Percentiles rank a stretch among this genome's conserved stretches.
Conservation (phyloP, 2,797 vertebrate genomes). For the Danio jaintianensis region DNA sequence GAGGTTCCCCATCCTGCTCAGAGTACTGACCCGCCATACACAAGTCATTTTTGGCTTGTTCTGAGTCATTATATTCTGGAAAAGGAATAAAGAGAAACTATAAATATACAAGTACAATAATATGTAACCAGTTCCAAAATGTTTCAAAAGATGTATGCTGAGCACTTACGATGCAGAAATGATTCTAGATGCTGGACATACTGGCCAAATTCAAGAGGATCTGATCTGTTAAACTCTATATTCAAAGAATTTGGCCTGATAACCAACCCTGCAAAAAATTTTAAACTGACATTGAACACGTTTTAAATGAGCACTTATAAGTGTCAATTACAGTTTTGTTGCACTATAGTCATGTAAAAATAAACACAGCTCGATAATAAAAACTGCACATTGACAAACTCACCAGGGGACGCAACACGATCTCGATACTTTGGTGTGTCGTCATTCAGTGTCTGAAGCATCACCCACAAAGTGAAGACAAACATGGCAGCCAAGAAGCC, state of each 20-base stretch:
- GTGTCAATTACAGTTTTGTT: too few relatives aligned
- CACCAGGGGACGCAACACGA: conserved; percentile 91
- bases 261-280: conserved; percentile 81
- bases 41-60: conserved; percentile 82
- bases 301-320: too few relatives aligned
- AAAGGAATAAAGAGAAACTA: conserved; percentile 16
- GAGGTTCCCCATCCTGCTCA: conserved; percentile 71
- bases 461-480: conserved; percentile 94
- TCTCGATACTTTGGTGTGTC: conserved; percentile 90
- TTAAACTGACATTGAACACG: too few relatives aligned
- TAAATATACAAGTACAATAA: conserved; percentile 2
- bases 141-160: neutral
- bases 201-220: conserved; percentile 72
- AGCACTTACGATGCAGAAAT: conserved; percentile 87
- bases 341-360: neutral
- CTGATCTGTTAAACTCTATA: conserved; percentile 81
- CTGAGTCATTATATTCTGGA: conserved; percentile 84
- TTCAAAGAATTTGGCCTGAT: conserved; percentile 91
- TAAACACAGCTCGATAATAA: neutral
- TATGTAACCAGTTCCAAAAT: neutral
- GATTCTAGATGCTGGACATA: conserved; percentile 82
- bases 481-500: conserved; percentile 95
- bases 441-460: conserved; percentile 93
- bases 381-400: conserved; percentile 48
- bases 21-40: conserved; percentile 81